Base-by-base conservation (phyloP, 53 echinoderm and acorn worm species). In the Pentamera pediparva region DNA sequence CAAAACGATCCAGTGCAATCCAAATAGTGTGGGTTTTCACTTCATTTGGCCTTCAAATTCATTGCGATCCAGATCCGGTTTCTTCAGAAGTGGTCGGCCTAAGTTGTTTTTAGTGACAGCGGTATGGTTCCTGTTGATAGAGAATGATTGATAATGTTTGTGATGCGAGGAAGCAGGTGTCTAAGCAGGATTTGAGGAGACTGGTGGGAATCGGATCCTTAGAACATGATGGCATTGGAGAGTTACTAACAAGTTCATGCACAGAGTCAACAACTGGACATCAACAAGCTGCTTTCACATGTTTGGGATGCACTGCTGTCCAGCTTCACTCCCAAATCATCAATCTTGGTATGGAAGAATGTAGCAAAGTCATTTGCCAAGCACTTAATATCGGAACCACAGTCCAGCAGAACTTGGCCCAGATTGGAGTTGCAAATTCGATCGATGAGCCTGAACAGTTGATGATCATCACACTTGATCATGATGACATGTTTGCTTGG, bases 21-120 rank as follows among this genome's bases (percentile, higher is more conserved):
- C n/a, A n/a, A n/a, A n/a, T n/a, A n/a, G n/a, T n/a, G n/a, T n/a
- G n/a, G n/a, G n/a, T n/a, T n/a, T n/a, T n/a, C n/a, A n/a, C n/a
- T n/a, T n/a, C n/a, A n/a, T n/a, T n/a, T 76, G 61, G 43, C 45
- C 61, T 38, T 76, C 65, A 33, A 78, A 63, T 1, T 45, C 62
- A 50, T 78, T 78, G 0, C 65, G 47, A 52, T 78, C 49, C 6
- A 78, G 65, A 35, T 27, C 43, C 29, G 45, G 3, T 38, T 78
- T 78, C 48, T 78, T 78, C 64, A 78, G 19, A 30, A 50, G 37
- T 48, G 65, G 78, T 4, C 5, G 19, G 65, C 50, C 12, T 26
- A 21, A 1, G 65, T 54, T 27, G 78, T 26, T 62, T 77, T 77
- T 21, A 77, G 48, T 13, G 61, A 28, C 6, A 15, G 24, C 1